These are phyloP conservation scores for Sciurus carolinensis DNA, from an alignment of 2,797 vertebrate genomes.

Conservation along the genomic window DNA sequence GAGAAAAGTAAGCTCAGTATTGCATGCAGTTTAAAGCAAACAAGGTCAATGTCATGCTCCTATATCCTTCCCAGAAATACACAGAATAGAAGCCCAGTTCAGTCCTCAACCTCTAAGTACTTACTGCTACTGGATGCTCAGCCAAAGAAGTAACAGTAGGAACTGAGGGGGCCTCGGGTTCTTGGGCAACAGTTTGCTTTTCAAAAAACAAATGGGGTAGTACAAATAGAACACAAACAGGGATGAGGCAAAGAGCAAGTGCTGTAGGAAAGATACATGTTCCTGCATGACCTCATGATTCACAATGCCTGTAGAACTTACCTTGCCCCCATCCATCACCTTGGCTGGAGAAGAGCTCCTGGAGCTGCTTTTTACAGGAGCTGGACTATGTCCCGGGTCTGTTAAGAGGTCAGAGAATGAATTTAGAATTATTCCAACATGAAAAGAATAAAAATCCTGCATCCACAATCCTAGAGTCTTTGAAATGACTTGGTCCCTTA, in stretches of 20 bases:
- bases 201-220: conserved; percentile 78
- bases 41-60: conserved; percentile 48
- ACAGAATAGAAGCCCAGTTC: conserved; percentile 41
- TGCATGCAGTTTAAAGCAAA: conserved; percentile 72
- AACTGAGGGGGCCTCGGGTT: conserved; percentile 88
- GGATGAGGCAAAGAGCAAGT: conserved; percentile 32
- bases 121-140: conserved; percentile 92
- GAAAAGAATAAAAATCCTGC: not conserved
- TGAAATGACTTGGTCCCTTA: conserved; percentile 81
- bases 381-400: conserved; percentile 90
- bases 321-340: conserved; percentile 90
- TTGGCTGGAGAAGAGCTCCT: conserved; percentile 94
- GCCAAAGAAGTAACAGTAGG: conserved; percentile 86
- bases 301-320: conserved; percentile 86
- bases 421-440: not conserved
- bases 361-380: conserved; percentile 85
- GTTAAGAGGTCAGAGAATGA: conserved; percentile 59
- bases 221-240: conserved; percentile 75
- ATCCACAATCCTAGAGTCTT: not conserved
- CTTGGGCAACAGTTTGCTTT: conserved; percentile 91
- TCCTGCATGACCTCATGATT: not conserved
- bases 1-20: conserved; percentile 15
- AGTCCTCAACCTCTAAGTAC: conserved; percentile 87
- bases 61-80: conserved; percentile 74
- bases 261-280: not conserved